Percentiles rank a stretch among this genome's conserved stretches.
phyloP scores from a whole-genome alignment of 2,797 vertebrate genomes.

The Macropodus opercularis region DNA sequence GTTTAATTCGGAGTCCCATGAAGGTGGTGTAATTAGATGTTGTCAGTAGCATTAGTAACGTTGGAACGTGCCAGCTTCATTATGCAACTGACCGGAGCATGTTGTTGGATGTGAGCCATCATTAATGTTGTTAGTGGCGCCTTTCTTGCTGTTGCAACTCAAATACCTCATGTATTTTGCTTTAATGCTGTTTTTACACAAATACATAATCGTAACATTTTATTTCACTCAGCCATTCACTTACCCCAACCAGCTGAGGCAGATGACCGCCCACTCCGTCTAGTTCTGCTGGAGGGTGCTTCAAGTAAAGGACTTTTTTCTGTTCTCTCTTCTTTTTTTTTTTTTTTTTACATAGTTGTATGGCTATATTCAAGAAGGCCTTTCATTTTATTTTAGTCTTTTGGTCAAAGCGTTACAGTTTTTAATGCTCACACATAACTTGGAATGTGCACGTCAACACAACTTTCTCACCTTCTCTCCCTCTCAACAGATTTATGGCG shows the following conservation, averaged over 20 bases:
- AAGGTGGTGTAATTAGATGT: neutral
- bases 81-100: neutral
- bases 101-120: neutral
- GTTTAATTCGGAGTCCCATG: neutral
- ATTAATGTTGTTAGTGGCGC: conserved; percentile 1
- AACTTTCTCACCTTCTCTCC: conserved; percentile 26
- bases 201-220: neutral
- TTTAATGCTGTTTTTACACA: conserved; percentile 3
- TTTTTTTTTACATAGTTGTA: too few species aligned
- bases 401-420: conserved; percentile 61
- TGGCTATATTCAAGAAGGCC: too few species aligned
- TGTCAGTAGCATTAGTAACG: neutral
- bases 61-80: conserved; percentile 3
- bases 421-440: conserved; percentile 54
- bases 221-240: too few species aligned
- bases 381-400: conserved; percentile 71
- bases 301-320: too few species aligned
- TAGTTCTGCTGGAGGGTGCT: too few species aligned
- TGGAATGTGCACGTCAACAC: conserved; percentile 55
- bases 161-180: neutral
- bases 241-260: too few species aligned
- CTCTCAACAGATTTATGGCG: conserved; percentile 43
- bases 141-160: neutral
- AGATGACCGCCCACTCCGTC: too few species aligned
- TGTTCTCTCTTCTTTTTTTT: too few species aligned